Conservation (phyloP, 2,888 invertebrate genomes). For the Norana najaformis region DNA sequence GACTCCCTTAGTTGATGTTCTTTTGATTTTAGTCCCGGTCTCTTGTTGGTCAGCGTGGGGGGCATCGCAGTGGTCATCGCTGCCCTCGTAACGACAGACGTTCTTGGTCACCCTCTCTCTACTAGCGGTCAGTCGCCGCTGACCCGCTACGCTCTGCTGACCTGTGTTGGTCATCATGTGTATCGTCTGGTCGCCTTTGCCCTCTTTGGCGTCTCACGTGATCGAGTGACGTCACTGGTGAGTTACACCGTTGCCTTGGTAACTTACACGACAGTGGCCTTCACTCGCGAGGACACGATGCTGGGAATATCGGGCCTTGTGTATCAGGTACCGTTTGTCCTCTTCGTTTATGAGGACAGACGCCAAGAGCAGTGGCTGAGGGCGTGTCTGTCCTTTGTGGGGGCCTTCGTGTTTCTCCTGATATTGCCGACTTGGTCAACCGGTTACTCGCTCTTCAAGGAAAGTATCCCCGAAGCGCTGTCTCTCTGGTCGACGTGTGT, state of each 20-base stretch:
- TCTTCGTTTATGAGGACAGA: background rate
- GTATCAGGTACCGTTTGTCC: background rate
- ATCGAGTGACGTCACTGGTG: slow-evolving; percentile 15
- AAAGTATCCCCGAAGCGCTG: background rate
- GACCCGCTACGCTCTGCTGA: background rate
- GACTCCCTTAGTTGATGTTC: background rate
- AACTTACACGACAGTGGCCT: slow-evolving; percentile 9
- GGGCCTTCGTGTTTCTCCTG: background rate
- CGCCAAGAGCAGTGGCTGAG: background rate
- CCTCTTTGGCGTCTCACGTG: background rate
- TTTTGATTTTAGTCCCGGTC: slow-evolving; percentile 9
- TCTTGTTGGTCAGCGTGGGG: background rate
- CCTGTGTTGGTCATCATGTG: background rate
- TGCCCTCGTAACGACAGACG: background rate
- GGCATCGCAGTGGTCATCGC: background rate
- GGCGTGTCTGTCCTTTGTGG: background rate
- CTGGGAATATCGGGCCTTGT: background rate
- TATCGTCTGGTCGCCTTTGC: background rate
- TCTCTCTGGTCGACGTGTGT: slow-evolving; percentile 1
- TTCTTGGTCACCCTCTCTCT: slow-evolving; percentile 5
- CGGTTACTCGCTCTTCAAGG: background rate
- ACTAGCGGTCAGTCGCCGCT: background rate
- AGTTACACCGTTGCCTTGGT: background rate
- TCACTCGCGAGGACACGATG: background rate
- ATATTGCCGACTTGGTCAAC: background rate